Base-by-base conservation (phyloP, 2,113 vertebrate genomes). In the Psettodes erumei region DNA sequence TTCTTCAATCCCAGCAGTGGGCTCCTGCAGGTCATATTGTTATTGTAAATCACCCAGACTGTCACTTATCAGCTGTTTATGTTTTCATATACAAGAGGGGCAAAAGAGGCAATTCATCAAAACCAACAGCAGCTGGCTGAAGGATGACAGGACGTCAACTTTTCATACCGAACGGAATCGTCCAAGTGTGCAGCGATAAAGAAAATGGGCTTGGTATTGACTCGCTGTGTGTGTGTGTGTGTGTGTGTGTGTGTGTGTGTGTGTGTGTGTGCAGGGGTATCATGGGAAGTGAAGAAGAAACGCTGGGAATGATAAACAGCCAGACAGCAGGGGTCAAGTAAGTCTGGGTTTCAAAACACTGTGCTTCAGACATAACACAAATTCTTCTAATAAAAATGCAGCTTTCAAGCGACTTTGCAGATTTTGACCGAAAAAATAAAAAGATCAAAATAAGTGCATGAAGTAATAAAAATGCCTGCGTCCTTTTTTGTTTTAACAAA, bases 91-190 rank as follows among this genome's bases (percentile, higher is more conserved):
- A n/a, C 28, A 11, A 61, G 25, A 79, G 6, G 47, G 30, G 61
- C 25, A 68, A n/a, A 61, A 30, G 33, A 70, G 55, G 37, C 2
- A n/a, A 77, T 83, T 72, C 60, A 55, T 81, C 71, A 81, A 40
- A 82, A 32, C 4, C 0, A 51, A n/a, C 7, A 48, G 5, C 10
- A 28, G 38, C 48, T 5, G 6, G 37, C 23, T 30, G 66, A 62
- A 0, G 15, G 47, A 33, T 16, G 53, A 76, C 73, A 32, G 54
- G 30, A 51, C 21, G 59, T 68, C 85, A 50, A 11, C 42, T 75
- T 37, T 60, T 79, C 45, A 66, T 11, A 58, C 1, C 32, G 40
- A 71, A 60, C 55, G 4, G 8, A 30, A 23, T 42, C 28, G 10
- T 63, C 27, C 19, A 43, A 66, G 19, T 30, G 15, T 15, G 50